Conservation (phyloP, 2,113 vertebrate genomes). For the Caranx melampygus region DNA sequence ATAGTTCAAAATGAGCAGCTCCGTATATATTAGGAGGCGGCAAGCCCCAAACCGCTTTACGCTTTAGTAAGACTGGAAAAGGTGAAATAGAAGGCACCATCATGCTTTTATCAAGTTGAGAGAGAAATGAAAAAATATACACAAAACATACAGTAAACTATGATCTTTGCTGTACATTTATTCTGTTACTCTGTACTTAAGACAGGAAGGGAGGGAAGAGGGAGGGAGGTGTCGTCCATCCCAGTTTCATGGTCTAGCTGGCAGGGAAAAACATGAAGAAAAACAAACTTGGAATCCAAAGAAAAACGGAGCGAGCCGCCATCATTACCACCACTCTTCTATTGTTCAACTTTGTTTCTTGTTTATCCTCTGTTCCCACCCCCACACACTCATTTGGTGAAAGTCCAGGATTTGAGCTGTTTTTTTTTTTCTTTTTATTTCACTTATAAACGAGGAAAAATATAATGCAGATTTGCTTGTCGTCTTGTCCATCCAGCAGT, state of each 20-base stretch:
- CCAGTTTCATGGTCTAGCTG: slow-evolving; percentile 84
- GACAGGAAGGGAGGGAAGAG: slow-evolving; percentile 53
- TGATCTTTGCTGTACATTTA: slow-evolving; percentile 91
- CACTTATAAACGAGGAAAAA: slow-evolving; percentile 83
- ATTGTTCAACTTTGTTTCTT: slow-evolving; percentile 73
- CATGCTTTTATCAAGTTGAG: slow-evolving; percentile 87
- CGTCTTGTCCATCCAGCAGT: slow-evolving; percentile 80
- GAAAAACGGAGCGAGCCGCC: slow-evolving; percentile 54
- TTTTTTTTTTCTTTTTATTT: slow-evolving; percentile 55
- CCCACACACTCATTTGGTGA: slow-evolving; percentile 70
- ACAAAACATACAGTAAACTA: slow-evolving; percentile 87
- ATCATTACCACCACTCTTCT: slow-evolving; percentile 63
- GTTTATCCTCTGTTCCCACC: slow-evolving; percentile 48
- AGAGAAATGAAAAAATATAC: slow-evolving; percentile 71
- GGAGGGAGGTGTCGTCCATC: slow-evolving; percentile 76
- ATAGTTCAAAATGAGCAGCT: slow-evolving; percentile 83
- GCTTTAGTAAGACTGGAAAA: slow-evolving; percentile 91
- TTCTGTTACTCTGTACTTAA: slow-evolving; percentile 73
- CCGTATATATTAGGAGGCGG: slow-evolving; percentile 83
- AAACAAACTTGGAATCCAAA: slow-evolving; percentile 60
- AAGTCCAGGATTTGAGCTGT: slow-evolving; percentile 85
- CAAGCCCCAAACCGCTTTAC: slow-evolving; percentile 86
- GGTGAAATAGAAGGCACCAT: slow-evolving; percentile 97
- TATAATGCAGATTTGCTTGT: slow-evolving; percentile 80
- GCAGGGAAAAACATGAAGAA: slow-evolving; percentile 57